Percentiles rank a stretch among this genome's conserved stretches.
Conservation (phyloP, 1,140 invertebrate species). For the Papilio xuthus region DNA sequence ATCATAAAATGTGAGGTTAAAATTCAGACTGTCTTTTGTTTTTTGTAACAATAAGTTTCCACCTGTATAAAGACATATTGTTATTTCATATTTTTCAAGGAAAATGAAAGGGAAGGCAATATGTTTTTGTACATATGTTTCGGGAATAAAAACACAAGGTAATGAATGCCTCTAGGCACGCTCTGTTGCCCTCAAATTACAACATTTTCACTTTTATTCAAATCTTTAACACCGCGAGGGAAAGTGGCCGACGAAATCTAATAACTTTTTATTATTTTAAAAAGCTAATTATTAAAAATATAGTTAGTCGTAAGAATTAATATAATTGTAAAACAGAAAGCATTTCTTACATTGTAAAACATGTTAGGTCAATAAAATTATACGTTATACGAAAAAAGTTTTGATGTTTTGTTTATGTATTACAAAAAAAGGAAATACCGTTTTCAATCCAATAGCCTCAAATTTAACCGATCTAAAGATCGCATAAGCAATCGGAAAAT, state of each 20-base stretch:
- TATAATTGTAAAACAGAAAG: neutral
- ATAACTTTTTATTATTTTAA: conserved; percentile 30
- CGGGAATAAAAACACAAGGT: conserved; percentile 1
- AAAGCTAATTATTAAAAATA: conserved; percentile 3
- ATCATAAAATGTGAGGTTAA: too few species aligned
- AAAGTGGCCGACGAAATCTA: conserved; percentile 47
- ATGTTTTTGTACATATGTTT: conserved; percentile 6
- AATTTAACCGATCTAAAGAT: too few species aligned
- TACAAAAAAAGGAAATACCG: too few species aligned
- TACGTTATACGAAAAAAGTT: neutral
- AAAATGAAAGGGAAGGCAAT: too few species aligned
- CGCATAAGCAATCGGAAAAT: too few species aligned
- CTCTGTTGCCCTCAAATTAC: conserved; percentile 53
- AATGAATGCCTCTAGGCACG: conserved; percentile 42
- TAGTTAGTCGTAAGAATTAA: neutral
- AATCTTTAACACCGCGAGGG: conserved; percentile 39
- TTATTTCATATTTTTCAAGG: too few species aligned
- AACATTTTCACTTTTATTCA: conserved; percentile 63
- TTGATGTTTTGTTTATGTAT: too few species aligned
- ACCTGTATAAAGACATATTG: too few species aligned
- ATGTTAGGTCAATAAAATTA: too few species aligned
- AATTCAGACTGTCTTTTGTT: too few species aligned
- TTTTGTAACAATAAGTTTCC: too few species aligned
- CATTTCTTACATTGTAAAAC: neutral
- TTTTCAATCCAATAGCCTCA: too few species aligned